Conservation (phyloP, 2,888 invertebrate species). For the Drosophila diplacantha region DNA sequence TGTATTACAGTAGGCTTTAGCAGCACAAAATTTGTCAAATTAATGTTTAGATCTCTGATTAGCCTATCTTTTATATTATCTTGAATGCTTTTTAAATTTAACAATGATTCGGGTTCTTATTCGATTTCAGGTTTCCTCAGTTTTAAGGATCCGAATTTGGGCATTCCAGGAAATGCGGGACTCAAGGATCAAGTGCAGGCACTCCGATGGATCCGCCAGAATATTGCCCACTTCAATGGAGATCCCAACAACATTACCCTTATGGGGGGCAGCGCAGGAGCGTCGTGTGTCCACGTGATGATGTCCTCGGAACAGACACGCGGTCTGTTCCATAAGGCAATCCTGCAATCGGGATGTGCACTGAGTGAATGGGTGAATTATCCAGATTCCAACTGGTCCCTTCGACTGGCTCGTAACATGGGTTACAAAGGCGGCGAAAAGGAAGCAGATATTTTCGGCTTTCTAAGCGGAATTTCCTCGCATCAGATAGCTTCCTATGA, state of each 20-base stretch:
- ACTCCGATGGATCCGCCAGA: conserved; percentile 79
- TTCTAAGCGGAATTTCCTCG: conserved; percentile 50
- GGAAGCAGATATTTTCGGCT: conserved; percentile 68
- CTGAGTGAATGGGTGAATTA: conserved; percentile 71
- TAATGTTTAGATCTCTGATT: no score
- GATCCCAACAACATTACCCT: conserved; percentile 79
- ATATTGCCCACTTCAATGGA: conserved; percentile 78
- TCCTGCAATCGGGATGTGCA: conserved; percentile 74
- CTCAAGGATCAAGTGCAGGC: conserved; percentile 79
- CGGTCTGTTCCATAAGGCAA: conserved; percentile 76
- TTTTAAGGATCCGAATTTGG: conserved; percentile 77
- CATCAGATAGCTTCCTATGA: conserved; percentile 48
- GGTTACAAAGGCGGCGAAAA: conserved; percentile 74
- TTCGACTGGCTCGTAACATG: conserved; percentile 70
- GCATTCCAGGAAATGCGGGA: conserved; percentile 79
- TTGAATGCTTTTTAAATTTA: neutral
- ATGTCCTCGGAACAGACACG: conserved; percentile 78
- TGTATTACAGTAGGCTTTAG: no score
- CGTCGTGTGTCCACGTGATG: conserved; percentile 77
- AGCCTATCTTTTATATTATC: neutral
- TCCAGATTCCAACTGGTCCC: conserved; percentile 65
- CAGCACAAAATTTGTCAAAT: no score
- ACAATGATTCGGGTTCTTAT: neutral
- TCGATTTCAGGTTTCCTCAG: conserved; percentile 78
- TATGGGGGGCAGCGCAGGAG: conserved; percentile 80